phyloP scores from a whole-genome alignment of 2,888 invertebrate genomes.

The Polylopha cassiicola region DNA sequence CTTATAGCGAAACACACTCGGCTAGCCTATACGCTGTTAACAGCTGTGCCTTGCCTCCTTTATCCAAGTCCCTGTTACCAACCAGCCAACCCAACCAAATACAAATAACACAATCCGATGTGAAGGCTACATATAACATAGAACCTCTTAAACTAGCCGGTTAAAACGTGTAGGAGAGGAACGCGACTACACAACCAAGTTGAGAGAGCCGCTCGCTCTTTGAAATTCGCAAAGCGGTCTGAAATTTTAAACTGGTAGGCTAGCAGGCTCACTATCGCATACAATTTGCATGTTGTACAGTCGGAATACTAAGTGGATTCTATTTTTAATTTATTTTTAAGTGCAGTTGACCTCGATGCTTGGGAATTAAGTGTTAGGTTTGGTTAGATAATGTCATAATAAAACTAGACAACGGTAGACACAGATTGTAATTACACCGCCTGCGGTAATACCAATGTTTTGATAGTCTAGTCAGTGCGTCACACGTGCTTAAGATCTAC shows the following conservation, averaged over 20 bases:
- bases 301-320: constrained; percentile 50
- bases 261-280: constrained; percentile 36
- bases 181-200: constrained; percentile 11
- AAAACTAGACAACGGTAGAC: too few species aligned
- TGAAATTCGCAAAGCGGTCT: constrained; percentile 8
- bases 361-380: not conserved
- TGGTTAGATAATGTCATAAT: too few species aligned
- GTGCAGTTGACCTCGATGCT: constrained; percentile 23
- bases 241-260: constrained; percentile 15
- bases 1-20: constrained; percentile 30
- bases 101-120: constrained; percentile 11
- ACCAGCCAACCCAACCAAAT: constrained; percentile 33
- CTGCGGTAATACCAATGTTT: too few species aligned
- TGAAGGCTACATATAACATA: constrained; percentile 2
- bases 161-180: constrained; percentile 12
- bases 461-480: too few species aligned
- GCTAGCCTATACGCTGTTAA: constrained; percentile 39
- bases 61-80: constrained; percentile 37
- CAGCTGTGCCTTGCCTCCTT: constrained; percentile 24
- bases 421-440: too few species aligned
- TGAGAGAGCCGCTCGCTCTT: constrained; percentile 5
- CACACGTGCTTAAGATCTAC: too few species aligned
- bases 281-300: constrained; percentile 47
- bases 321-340: constrained; percentile 40
- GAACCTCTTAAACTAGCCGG: constrained; percentile 14